Base-by-base conservation (phyloP, 2,113 vertebrate genomes). In the Eurypyga helias region DNA sequence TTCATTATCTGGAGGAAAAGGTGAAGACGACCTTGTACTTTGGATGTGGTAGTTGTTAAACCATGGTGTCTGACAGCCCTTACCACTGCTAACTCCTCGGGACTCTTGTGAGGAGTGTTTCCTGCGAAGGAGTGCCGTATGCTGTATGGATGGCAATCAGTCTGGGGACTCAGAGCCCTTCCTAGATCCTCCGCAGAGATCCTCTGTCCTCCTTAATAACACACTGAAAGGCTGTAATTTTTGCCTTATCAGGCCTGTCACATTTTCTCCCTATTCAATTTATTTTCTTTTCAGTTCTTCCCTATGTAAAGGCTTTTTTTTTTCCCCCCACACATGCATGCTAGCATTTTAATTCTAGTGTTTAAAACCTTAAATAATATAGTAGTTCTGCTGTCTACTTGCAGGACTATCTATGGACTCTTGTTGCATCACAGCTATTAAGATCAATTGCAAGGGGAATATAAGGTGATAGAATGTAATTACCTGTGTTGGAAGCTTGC, bases 201-300 rank as follows among this genome's bases (percentile, higher is more conserved):
- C 21, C 10, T 34, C 49, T 65, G 34, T 93, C 60, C 25, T 36
- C 38, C 64, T 55, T 66, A 92, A 51, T 52, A 49, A 34, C 46
- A 8, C 13, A 62, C 3, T 55, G 78, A 73, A 93, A 69, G 28
- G 45, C n/a, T 92, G 36, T 92, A 86, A 86, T 83, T 86, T 96
- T 90, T 93, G 33, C 82, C 29, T 90, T 80, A 60, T 33, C 51
- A 52, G 18, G 11, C 67, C 73, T 93, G 66, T 60, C 71, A 60
- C 25, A 43, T 92, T 83, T 88, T 49, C 62, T 80, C 11, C 31
- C 26, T 84, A 36, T 81, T 48, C 7, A 11, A 62, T 73, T 77
- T 61, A 4, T 93, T 94, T 67, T 83, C 16, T 94, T 90, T 83
- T 76, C 48, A 67, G 29, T 58, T 87, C 28, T 95, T 95, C 48